A percentile compares a stretch with the other conserved stretches of the same genome.
Conservation (phyloP, 2,888 invertebrate genomes). For the Parochlus steinenii region DNA sequence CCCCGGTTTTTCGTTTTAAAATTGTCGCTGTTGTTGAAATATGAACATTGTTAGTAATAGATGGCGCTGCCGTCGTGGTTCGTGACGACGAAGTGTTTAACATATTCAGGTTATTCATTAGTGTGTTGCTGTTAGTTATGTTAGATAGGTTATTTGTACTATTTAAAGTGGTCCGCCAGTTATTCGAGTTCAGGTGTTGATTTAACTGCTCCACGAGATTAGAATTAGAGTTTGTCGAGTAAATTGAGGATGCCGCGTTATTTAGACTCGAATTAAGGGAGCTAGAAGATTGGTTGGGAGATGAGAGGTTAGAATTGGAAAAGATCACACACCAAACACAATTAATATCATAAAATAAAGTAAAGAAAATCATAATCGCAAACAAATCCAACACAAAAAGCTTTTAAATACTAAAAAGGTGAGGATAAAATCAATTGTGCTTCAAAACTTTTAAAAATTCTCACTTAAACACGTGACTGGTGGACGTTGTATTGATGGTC, state of each 20-base stretch:
- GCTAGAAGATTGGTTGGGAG: no score
- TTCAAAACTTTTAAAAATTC: neutral
- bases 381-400: no score
- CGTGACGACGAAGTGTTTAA: neutral
- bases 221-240: constrained; percentile 10
- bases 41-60: constrained; percentile 16
- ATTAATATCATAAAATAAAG: neutral
- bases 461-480: constrained; percentile 13
- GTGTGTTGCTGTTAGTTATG: constrained; percentile 7
- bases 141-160: neutral
- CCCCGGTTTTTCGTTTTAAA: constrained; percentile 37
- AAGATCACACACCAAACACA: no score
- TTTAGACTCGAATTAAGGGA: constrained; percentile 8
- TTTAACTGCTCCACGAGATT: constrained; percentile 11
- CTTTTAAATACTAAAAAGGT: no score
- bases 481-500: constrained; percentile 17
- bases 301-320: no score
- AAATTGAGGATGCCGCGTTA: constrained; percentile 10
- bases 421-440: no score
- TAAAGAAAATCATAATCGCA: no score
- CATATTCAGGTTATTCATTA: constrained; percentile 4
- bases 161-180: constrained; percentile 11
- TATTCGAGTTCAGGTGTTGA: constrained; percentile 10
- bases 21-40: constrained; percentile 19
- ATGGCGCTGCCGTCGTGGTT: constrained; percentile 1